These are phyloP conservation scores for Idaea biselata DNA, from an alignment of 2,888 invertebrate genomes.

Conservation along the genomic window DNA sequence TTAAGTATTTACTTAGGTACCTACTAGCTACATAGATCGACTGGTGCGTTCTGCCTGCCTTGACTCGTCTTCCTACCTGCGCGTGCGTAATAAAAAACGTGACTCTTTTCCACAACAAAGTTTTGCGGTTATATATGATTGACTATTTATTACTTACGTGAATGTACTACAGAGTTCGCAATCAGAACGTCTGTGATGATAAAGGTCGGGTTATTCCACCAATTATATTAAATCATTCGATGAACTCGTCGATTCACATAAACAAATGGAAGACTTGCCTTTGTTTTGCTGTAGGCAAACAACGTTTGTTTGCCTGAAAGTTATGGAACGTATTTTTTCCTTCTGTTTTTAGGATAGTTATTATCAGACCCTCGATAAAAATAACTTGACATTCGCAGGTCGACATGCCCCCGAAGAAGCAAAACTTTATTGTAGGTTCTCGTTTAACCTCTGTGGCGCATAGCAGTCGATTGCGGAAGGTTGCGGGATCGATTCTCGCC, in stretches of 20 bases:
- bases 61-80: background rate
- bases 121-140: conserved; percentile 6
- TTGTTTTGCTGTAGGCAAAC: background rate
- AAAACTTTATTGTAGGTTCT: too few species aligned
- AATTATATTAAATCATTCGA: conserved; percentile 1
- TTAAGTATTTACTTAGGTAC: too few species aligned
- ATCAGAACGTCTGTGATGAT: background rate
- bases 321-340: background rate
- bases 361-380: too few species aligned
- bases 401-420: too few species aligned
- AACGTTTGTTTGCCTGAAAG: background rate
- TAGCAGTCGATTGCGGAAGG: too few species aligned
- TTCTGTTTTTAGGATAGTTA: background rate
- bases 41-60: background rate
- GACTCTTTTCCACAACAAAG: background rate
- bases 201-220: background rate
- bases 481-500: too few species aligned
- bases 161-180: background rate
- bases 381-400: too few species aligned
- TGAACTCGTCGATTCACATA: background rate
- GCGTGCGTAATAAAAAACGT: background rate
- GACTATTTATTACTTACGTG: background rate
- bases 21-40: too few species aligned
- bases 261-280: background rate
- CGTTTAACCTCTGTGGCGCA: too few species aligned